Evolutionary conservation across 30 jellyfish, hydroid and myxozoan genomes (phyloP), one percentile per base, ranked within the genome.

Genomic region (Mastigias papua): DNA sequence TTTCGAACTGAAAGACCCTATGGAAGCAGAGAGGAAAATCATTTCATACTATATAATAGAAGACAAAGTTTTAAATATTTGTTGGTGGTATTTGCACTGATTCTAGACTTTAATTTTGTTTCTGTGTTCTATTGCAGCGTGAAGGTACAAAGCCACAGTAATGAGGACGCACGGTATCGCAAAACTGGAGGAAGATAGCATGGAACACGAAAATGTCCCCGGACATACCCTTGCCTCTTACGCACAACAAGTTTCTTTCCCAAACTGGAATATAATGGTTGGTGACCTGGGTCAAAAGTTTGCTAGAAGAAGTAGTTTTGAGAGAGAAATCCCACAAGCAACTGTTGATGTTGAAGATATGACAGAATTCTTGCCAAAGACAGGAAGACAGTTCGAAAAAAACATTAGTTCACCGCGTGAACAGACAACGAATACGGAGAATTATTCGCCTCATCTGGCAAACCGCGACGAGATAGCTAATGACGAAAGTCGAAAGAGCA

Each of bases 231-330:
- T 87, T 27, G 82, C 80, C 23, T 68, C 86, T 17, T 71, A 22
- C 31, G 97, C 97, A 0, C 78, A 90, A 42, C 92, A 82, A 66
- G 94, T 90, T 61, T 82, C 97, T 16, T 90, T 90, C 68, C 97
- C 97, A 33, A 82, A 90, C 37, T 90, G 97, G 97, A 83, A 90
- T 48, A 93, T 69, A 48, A 75, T 90, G 91, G 89, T 73, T 28
- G 94, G 94, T 26, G 88, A 70, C 5, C 49, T 73, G n/a, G 93
- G 90, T 9, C 89, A 60, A 61, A 77, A 82, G 74, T 66, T 73
- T 48, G 81, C 97, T 20, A 23, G 91, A 25, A 84, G 92, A n/a
- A 81, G 64, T 35, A 73, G 90, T 85, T 27, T 80, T n/a, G 97
- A 80, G 50, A 73, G 49, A 28, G 81, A 51, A 28, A 72, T 2